These are phyloP conservation scores for Morone saxatilis DNA, from an alignment of 2,113 vertebrate species.

Conservation along the genomic window DNA sequence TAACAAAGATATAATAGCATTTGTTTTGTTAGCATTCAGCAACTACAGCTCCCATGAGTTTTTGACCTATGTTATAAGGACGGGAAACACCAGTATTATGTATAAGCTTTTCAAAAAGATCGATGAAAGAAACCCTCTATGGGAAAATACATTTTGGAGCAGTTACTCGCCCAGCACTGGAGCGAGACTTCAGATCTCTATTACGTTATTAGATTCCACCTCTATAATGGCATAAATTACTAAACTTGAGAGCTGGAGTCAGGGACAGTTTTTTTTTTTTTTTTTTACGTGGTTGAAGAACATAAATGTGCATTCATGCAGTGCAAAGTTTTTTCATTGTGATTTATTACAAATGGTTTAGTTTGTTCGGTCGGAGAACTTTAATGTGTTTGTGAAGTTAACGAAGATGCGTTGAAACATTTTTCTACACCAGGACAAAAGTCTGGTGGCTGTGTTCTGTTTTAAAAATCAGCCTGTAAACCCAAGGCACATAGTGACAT, in stretches of 20 bases:
- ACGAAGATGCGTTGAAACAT: not conserved
- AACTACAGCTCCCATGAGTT: not conserved
- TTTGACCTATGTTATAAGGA: not conserved
- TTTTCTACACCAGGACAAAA: not conserved
- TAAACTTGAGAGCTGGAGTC: not conserved
- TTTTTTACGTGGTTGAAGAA: not conserved
- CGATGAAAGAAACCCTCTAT: not conserved
- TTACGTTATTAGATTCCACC: not conserved
- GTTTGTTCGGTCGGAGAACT: not conserved
- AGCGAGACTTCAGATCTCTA: not conserved
- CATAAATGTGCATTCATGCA: not conserved
- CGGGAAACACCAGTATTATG: not conserved
- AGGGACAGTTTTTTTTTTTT: not conserved
- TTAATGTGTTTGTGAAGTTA: not conserved
- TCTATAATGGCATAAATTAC: not conserved
- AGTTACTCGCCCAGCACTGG: not conserved
- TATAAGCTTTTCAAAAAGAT: slow-evolving; percentile 6
- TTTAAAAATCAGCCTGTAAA: slow-evolving; percentile 12
- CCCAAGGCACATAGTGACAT: slow-evolving; percentile 35
- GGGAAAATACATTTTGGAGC: not conserved
- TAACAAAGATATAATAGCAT: not conserved
- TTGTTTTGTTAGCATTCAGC: not conserved
- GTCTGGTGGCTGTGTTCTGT: not conserved
- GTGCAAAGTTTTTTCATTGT: not conserved
- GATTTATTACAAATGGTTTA: not conserved